Base-by-base conservation (phyloP, 2,113 vertebrate genomes). In the Malurus cyaneus region DNA sequence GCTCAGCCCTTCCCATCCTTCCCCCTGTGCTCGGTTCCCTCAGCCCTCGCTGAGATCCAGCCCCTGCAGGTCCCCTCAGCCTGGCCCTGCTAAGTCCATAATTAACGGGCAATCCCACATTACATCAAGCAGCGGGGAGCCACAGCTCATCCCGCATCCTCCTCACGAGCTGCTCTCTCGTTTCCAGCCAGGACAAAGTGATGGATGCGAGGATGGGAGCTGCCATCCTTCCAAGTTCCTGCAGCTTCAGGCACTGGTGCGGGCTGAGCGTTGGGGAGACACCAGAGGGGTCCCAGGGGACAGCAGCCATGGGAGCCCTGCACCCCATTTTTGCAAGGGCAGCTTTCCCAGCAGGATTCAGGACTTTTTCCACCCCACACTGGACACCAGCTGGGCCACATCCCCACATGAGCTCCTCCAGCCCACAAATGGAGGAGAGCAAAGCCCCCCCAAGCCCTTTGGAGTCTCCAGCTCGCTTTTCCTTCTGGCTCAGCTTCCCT, bases 401-500 rank as follows among this genome's bases (percentile, higher is more conserved):
- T 74, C 82, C 76, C 59, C 53, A 31, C 54, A 29, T 57, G 92
- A 86, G 28, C 49, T 83, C 9, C 54, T 24, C 19, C 6, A 1
- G 15, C 28, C 50, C 59, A 18, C 1, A 9, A 12, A 56, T 11
- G 53, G 73, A 56, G 47, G 60, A 24, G 36, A 62, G 32, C 6
- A 0, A 19, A 79, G 23, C 61, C 9, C 25, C 18, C 62, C 17
- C 18, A 42, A 47, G 36, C 31, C 66, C 88, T 46, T 72, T 31
- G 4, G 56, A 93, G 74, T 42, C 7, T 4, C 61, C 15, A 9
- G 19, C 80, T 96, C 44, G 7, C 84, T 80, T 92, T 93, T 49
- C 81, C 66, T 97, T 64, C 95, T 97, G 95, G 96, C 95, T 96
- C 88, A 12, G 86, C 66, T 59, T n/a, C 73, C 60, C 83, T 39